These are phyloP conservation scores for Polypterus bichir DNA, from an alignment of 2,113 vertebrate genomes.

Conservation along the genomic window DNA sequence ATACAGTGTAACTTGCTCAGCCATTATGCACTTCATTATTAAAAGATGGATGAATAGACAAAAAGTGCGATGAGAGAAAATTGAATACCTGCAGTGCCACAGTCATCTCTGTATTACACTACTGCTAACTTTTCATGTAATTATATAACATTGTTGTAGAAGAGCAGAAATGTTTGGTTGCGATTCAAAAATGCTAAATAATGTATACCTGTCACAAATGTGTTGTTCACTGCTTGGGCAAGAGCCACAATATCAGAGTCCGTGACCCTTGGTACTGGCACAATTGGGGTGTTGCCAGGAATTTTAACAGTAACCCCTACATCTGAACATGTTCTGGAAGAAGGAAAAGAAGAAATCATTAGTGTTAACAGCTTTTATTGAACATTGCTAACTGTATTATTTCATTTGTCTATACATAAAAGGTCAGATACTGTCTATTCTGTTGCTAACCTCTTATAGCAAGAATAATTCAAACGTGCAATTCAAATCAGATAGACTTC, in stretches of 20 bases:
- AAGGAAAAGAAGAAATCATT: conserved; percentile 10
- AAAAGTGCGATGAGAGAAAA: too few species aligned
- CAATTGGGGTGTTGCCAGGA: conserved; percentile 45
- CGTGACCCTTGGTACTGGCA: conserved; percentile 38
- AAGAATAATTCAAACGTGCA: conserved; percentile 16
- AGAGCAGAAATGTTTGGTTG: too few species aligned
- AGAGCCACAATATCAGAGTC: conserved; percentile 50
- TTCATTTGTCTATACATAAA: conserved; percentile 23
- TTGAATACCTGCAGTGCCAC: too few species aligned
- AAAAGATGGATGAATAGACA: too few species aligned
- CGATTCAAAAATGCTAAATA: background rate
- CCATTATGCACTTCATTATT: too few species aligned
- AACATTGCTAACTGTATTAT: conserved; percentile 27
- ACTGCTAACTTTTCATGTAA: background rate
- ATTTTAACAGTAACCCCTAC: conserved; percentile 46
- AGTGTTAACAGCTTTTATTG: conserved; percentile 14
- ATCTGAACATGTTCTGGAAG: conserved; percentile 11
- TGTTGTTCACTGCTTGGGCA: conserved; percentile 31
- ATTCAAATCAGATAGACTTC: background rate
- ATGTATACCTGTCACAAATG: conserved; percentile 46
- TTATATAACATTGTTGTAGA: background rate
- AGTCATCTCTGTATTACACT: background rate
- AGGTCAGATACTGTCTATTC: conserved; percentile 12
- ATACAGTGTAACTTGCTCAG: too few species aligned
- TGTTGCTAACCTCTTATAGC: conserved; percentile 15